A percentile compares a stretch with the other conserved stretches of the same genome.
Evolutionary conservation across 1,140 invertebrate species (phyloP).

Genomic region (Monochamus saltuarius): DNA sequence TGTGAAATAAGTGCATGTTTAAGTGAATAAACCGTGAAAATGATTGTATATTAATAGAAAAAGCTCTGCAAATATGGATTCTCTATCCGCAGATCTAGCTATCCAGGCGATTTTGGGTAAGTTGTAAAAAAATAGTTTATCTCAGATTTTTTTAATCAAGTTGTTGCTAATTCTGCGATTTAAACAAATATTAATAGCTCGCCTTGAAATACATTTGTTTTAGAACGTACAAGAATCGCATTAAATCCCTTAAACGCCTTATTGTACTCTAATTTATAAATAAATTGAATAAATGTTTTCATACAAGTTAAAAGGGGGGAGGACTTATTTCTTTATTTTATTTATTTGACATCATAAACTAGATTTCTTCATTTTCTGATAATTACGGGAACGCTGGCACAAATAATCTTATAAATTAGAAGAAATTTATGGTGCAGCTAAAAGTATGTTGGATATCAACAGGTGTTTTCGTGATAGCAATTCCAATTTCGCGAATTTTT

Average conservation of each 20-base stretch:
- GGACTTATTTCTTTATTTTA: slow-evolving; percentile 14
- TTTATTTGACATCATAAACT: slow-evolving; percentile 21
- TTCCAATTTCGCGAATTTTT: too few species aligned
- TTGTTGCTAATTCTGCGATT: too few species aligned
- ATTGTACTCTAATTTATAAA: too few species aligned
- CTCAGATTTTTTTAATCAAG: not conserved
- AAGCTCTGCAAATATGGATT: slow-evolving; percentile 37
- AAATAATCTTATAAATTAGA: not conserved
- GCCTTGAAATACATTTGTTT: too few species aligned
- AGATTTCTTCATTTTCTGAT: not conserved
- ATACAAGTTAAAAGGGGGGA: slow-evolving; percentile 2
- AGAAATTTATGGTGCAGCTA: not conserved
- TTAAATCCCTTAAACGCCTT: too few species aligned
- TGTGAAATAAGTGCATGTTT: slow-evolving; percentile 28
- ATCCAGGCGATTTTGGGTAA: slow-evolving; percentile 44
- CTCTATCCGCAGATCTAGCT: slow-evolving; percentile 41
- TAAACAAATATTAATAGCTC: too few species aligned
- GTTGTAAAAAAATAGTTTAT: slow-evolving; percentile 21
- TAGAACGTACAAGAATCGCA: too few species aligned
- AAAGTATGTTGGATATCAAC: slow-evolving; percentile 5
- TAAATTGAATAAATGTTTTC: too few species aligned
- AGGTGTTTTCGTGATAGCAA: slow-evolving; percentile 6
- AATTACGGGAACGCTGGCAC: not conserved
- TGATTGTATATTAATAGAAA: slow-evolving; percentile 26
- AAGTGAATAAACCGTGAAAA: slow-evolving; percentile 20